phyloP scores from a whole-genome alignment of 1,140 invertebrate species.

The Ips typographus region DNA sequence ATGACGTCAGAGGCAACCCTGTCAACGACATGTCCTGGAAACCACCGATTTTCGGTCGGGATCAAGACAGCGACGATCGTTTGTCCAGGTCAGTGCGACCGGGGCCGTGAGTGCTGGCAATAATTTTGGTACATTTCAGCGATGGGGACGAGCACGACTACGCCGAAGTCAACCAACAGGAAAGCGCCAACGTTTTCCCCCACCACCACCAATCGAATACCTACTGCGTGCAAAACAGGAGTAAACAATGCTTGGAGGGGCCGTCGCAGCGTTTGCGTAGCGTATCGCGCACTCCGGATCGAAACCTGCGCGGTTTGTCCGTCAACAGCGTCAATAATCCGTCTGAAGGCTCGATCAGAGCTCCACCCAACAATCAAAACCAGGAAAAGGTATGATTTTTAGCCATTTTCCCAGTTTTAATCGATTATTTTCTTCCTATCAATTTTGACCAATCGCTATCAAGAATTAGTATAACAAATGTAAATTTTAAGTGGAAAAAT shows the following conservation, averaged over 20 bases:
- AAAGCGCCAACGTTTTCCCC: constrained; percentile 32
- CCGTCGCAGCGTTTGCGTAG: constrained; percentile 17
- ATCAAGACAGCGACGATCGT: constrained; percentile 38
- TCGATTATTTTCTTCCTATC: too few species aligned
- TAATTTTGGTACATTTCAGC: constrained; percentile 36
- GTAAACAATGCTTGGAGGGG: constrained; percentile 5
- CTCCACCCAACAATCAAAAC: constrained; percentile 18
- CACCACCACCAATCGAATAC: constrained; percentile 35
- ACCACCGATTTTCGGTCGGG: constrained; percentile 28
- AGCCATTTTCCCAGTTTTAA: background rate
- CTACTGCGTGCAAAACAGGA: constrained; percentile 24
- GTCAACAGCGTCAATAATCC: constrained; percentile 13
- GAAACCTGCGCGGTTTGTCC: constrained; percentile 31
- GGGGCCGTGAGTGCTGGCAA: background rate
- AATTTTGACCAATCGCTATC: too few species aligned
- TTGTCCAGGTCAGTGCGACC: constrained; percentile 40
- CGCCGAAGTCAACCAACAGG: constrained; percentile 40
- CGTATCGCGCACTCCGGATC: constrained; percentile 29
- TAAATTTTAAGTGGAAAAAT: too few species aligned
- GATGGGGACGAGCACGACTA: constrained; percentile 49
- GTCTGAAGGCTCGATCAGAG: constrained; percentile 18
- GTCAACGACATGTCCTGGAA: constrained; percentile 34
- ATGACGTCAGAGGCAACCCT: constrained; percentile 41
- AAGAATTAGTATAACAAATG: too few species aligned
- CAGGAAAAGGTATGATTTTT: constrained; percentile 22